phyloP scores from a whole-genome alignment of 2,113 vertebrate species.

The Gallinago media region DNA sequence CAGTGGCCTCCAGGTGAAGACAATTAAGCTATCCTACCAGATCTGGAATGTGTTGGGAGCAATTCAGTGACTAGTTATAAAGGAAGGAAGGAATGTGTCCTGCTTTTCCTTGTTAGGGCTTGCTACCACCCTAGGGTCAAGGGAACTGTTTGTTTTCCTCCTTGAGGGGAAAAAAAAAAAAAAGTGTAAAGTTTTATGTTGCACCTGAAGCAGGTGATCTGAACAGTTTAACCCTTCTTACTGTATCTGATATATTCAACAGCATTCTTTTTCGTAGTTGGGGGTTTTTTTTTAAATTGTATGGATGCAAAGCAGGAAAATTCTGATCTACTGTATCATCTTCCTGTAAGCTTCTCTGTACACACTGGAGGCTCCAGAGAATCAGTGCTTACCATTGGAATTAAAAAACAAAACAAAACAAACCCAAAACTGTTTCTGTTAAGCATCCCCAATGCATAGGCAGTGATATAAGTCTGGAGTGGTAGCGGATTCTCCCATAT shows the following conservation, averaged over 20 bases:
- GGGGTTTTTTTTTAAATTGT: background rate
- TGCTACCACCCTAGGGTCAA: constrained; percentile 22
- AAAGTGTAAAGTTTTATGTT: background rate
- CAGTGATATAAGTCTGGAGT: background rate
- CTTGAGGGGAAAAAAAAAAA: background rate
- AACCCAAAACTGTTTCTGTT: background rate
- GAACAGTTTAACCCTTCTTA: background rate
- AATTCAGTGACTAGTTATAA: constrained; percentile 42
- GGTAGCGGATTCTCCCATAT: constrained; percentile 7
- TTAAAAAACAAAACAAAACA: background rate
- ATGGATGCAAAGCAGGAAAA: background rate
- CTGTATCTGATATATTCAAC: background rate
- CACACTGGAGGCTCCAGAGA: background rate
- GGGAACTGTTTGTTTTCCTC: constrained; percentile 33
- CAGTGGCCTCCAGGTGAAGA: constrained; percentile 57
- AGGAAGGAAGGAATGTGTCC: constrained; percentile 60
- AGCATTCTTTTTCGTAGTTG: background rate
- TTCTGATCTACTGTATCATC: background rate
- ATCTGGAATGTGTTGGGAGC: constrained; percentile 67
- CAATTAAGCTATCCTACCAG: constrained; percentile 62
- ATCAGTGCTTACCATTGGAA: background rate
- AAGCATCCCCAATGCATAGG: background rate
- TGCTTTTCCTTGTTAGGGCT: constrained; percentile 59
- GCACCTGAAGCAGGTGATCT: background rate
- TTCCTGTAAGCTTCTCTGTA: background rate